Conservation (phyloP, 2,113 vertebrate species). For the Clarias gariepinus region DNA sequence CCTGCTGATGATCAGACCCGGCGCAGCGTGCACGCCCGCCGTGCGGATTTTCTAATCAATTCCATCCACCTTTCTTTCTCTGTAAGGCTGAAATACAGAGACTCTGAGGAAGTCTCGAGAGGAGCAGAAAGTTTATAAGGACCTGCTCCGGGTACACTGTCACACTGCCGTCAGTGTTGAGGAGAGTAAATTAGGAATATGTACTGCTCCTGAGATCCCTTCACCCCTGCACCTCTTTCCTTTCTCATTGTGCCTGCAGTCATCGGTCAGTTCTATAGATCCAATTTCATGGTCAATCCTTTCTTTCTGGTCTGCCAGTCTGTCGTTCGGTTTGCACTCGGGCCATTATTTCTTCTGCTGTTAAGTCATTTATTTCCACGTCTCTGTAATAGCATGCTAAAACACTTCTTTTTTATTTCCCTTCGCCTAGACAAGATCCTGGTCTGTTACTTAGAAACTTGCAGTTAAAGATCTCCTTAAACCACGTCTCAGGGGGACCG, state of each 20-base stretch:
- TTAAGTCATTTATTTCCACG: conserved; percentile 49
- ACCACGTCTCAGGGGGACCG: conserved; percentile 42
- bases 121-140: background rate
- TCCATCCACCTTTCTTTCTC: background rate
- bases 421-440: background rate
- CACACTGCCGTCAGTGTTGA: background rate
- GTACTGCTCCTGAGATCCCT: conserved; percentile 54
- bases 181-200: conserved; percentile 12
- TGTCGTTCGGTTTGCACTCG: conserved; percentile 60
- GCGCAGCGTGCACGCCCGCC: background rate
- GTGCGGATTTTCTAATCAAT: conserved; percentile 21
- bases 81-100: background rate
- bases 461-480: conserved; percentile 52
- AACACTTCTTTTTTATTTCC: background rate
- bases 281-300: conserved; percentile 61
- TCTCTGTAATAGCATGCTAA: conserved; percentile 24
- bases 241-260: conserved; percentile 66
- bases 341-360: conserved; percentile 58
- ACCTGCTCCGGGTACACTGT: background rate
- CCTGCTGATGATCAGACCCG: conserved; percentile 8
- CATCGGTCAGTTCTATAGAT: conserved; percentile 63
- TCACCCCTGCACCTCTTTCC: conserved; percentile 45
- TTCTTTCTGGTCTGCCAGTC: conserved; percentile 16
- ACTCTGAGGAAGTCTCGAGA: background rate
- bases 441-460: conserved; percentile 55